Base-by-base conservation (phyloP, 1,140 invertebrate genomes). In the Drosophila nigromelanica region DNA sequence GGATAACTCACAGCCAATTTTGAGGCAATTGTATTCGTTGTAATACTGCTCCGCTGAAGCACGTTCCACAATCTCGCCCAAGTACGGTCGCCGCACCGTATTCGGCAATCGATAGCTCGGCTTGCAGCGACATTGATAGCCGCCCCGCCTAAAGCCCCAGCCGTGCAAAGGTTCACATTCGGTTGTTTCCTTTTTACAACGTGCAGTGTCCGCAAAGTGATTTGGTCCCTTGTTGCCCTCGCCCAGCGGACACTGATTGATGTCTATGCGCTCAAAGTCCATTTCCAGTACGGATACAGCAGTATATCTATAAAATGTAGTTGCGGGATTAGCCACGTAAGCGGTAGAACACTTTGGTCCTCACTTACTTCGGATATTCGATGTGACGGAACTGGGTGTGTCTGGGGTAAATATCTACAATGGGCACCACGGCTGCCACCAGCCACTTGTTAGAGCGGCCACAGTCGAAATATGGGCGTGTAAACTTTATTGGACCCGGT, bases 121-220 rank as follows among this genome's bases (percentile, higher is more conserved):
- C 78, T 95, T 94, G 93, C 98, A 99, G 73, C 97, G 94, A 92
- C 97, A 99, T 91, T 99, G 97, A 92, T 99, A 99, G 21, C 98
- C 98, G 61, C 98, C 98, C 89, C 98, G 94, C 73, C 97, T 93
- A 90, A 98, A 98, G 35, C 98, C 98, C 95, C 96, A 99, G 4
- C 98, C 98, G 91, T 98, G 96, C 21, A 99, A 92, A 0, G 98
- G 98, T 93, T 99, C 98, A 93, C 98, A 99, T 96, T 98, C 97
- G 14, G 98, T 99, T 10, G 98, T 98, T 83, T 96, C 95, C 76
- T 95, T 94, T 94, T 98, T 98, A 94, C 98, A 99, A 74, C 97
- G 93, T 3, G 97, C 96, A 5, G 98, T 99, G 77, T 96, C 95
- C 42, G 95, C 96, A 94, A 98, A 99, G 91, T 94, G 94, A 93